These are phyloP conservation scores for Eubucco bourcierii DNA, from an alignment of 2,113 vertebrate genomes.

Conservation along the genomic window DNA sequence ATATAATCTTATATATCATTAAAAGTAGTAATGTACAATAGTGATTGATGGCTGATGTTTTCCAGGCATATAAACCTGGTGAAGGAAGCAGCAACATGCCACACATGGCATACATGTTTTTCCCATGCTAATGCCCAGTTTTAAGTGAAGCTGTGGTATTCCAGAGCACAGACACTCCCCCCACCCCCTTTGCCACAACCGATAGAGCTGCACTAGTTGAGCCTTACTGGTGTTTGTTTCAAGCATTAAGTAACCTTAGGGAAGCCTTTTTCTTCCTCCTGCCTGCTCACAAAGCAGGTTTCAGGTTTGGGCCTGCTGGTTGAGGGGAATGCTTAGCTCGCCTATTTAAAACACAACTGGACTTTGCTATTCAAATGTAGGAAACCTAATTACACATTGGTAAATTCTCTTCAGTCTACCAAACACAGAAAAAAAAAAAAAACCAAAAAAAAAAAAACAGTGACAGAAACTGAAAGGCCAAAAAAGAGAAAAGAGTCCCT, in stretches of 20 bases:
- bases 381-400: slow-evolving; percentile 96
- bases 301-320: slow-evolving; percentile 84
- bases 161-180: background rate
- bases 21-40: background rate
- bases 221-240: slow-evolving; percentile 59
- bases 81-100: background rate
- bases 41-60: background rate
- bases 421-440: slow-evolving; percentile 88
- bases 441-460: slow-evolving; percentile 85
- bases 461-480: slow-evolving; percentile 85
- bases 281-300: slow-evolving; percentile 79
- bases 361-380: slow-evolving; percentile 89
- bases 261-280: slow-evolving; percentile 67
- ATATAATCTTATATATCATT: no score
- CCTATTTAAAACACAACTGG: slow-evolving; percentile 88
- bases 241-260: slow-evolving; percentile 38
- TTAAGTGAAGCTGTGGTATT: background rate
- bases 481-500: slow-evolving; percentile 82
- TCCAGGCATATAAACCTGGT: background rate
- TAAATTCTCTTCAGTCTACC: slow-evolving; percentile 90
- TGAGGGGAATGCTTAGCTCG: slow-evolving; percentile 80
- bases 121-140: background rate
- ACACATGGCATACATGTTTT: background rate
- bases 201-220: background rate
- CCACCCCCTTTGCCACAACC: background rate